A percentile compares a stretch with the other conserved stretches of the same genome.
Evolutionary conservation across 2,113 vertebrate genomes (phyloP).

Genomic region (Malurus elegans): DNA sequence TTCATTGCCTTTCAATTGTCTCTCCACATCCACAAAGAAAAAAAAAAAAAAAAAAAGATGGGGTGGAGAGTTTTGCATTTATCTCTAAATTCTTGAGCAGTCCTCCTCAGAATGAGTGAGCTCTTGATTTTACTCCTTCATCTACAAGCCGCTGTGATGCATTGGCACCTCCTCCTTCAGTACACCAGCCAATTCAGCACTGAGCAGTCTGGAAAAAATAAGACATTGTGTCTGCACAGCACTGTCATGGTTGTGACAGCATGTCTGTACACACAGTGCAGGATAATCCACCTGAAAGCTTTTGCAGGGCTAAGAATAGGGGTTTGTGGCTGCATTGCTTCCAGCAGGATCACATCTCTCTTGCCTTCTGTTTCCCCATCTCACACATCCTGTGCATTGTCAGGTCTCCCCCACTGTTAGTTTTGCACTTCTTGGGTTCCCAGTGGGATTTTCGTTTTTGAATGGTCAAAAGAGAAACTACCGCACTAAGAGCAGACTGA

Average conservation of each 20-base stretch:
- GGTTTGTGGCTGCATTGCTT: neutral
- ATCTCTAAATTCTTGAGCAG: neutral
- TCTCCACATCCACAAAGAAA: neutral
- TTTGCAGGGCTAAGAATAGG: neutral
- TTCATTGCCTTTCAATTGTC: neutral
- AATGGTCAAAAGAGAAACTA: neutral
- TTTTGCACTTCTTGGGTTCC: neutral
- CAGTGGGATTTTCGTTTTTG: neutral
- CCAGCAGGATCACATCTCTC: neutral
- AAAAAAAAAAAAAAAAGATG: neutral
- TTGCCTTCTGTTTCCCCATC: neutral
- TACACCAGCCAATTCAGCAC: neutral
- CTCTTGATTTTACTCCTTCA: neutral
- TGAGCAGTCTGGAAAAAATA: neutral
- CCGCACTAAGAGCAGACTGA: neutral
- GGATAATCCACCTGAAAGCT: neutral
- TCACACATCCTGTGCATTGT: neutral
- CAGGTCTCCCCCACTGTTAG: neutral
- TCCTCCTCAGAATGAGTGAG: neutral
- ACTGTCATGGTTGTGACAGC: neutral
- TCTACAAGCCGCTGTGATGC: neutral
- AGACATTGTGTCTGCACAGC: neutral
- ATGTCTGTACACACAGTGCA: neutral
- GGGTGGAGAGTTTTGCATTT: neutral
- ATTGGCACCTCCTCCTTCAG: neutral